A percentile compares a stretch with the other conserved stretches of the same genome.
These are phyloP conservation scores for Abramis brama DNA, from an alignment of 2,113 vertebrate species.

Conservation along the genomic window DNA sequence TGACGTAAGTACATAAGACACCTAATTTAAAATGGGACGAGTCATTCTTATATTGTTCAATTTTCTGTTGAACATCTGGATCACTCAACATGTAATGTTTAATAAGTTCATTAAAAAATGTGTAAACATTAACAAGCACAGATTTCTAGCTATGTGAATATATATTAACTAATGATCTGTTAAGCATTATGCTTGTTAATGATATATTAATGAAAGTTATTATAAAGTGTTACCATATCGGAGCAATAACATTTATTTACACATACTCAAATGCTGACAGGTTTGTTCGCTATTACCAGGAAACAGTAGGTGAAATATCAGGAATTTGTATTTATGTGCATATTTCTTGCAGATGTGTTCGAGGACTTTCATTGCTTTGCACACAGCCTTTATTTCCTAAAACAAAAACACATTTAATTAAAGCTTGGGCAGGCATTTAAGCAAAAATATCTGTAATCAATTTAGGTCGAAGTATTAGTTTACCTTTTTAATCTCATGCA, in stretches of 20 bases:
- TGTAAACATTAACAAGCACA: too few species aligned
- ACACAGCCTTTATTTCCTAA: conserved; percentile 38
- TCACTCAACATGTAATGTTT: too few species aligned
- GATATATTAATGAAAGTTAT: too few species aligned
- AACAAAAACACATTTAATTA: neutral
- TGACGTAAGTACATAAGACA: too few species aligned
- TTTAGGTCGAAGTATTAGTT: neutral
- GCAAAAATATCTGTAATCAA: neutral
- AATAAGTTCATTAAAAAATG: too few species aligned
- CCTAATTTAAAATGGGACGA: too few species aligned
- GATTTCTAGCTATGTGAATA: too few species aligned
- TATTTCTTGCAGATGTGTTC: conserved; percentile 5
- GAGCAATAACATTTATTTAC: neutral
- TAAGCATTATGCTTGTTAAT: too few species aligned
- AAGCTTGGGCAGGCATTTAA: neutral
- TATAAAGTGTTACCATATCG: too few species aligned
- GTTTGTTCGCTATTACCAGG: neutral
- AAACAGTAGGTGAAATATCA: conserved; percentile 3
- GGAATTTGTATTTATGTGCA: conserved; percentile 4
- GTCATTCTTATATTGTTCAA: too few species aligned
- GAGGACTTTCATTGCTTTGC: neutral
- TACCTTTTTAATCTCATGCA: conserved; percentile 18
- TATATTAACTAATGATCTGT: too few species aligned
- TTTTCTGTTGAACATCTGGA: too few species aligned
- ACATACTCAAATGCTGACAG: conserved; percentile 22